phyloP scores from a whole-genome alignment of 2,888 invertebrate species.

The Heliconius cydno region DNA sequence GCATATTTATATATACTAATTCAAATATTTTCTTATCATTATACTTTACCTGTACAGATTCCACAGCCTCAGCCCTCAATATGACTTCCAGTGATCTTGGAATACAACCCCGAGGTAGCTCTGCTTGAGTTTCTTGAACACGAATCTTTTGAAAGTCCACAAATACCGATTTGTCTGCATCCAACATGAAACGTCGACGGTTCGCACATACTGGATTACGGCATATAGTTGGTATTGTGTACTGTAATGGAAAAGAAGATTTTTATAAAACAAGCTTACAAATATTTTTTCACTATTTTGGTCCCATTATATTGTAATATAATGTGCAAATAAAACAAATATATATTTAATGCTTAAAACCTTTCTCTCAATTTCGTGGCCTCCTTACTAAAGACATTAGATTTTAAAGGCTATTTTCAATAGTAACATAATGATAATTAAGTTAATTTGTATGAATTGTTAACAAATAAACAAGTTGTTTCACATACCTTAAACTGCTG shows the following conservation, averaged over 20 bases:
- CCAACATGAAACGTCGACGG: conserved; percentile 93
- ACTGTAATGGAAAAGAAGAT: conserved; percentile 77
- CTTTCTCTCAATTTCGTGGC: too few species aligned
- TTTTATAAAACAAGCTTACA: neutral
- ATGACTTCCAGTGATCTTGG: conserved; percentile 98
- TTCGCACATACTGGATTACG: conserved; percentile 98
- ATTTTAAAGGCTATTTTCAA: too few species aligned
- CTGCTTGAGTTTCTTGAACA: conserved; percentile 98
- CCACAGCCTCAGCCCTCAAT: conserved; percentile 97
- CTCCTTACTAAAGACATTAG: too few species aligned
- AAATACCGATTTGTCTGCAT: conserved; percentile 96
- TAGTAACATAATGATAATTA: too few species aligned
- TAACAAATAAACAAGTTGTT: neutral
- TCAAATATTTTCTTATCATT: neutral
- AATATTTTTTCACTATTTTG: neutral
- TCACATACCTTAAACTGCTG: conserved; percentile 96
- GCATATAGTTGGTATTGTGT: conserved; percentile 97
- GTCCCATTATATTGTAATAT: too few species aligned
- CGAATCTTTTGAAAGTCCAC: conserved; percentile 99
- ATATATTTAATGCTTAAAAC: too few species aligned
- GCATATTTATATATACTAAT: too few species aligned
- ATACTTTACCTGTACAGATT: conserved; percentile 91
- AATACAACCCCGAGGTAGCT: conserved; percentile 97
- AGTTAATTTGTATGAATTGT: neutral
- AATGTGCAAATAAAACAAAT: too few species aligned